Percentiles rank a stretch among this genome's conserved stretches.
Evolutionary conservation across 2,888 invertebrate genomes (phyloP).

Genomic region (Cremastinae sp.): DNA sequence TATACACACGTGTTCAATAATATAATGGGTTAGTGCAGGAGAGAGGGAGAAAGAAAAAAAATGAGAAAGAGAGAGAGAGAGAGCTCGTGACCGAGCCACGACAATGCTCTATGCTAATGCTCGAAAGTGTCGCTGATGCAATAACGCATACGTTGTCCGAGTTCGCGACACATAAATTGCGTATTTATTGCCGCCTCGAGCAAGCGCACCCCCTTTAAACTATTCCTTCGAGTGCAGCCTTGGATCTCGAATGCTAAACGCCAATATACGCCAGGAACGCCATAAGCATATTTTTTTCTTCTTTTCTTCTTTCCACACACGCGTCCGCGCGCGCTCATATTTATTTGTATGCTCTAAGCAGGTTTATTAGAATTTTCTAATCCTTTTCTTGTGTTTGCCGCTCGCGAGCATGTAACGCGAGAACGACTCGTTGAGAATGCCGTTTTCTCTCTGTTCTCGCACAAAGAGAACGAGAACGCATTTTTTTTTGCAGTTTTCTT

Average conservation of each 20-base stretch:
- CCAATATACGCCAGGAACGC: constrained; percentile 15
- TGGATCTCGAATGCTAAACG: constrained; percentile 58
- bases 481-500: no score
- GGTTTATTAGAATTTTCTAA: no score
- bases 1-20: not conserved
- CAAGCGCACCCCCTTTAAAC: constrained; percentile 52
- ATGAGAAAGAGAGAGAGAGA: no score
- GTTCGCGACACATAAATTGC: constrained; percentile 70
- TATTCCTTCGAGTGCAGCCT: constrained; percentile 56
- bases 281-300: no score
- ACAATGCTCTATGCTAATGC: constrained; percentile 72
- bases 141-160: constrained; percentile 63
- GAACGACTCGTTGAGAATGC: constrained; percentile 56
- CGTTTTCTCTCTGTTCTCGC: constrained; percentile 1
- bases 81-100: constrained; percentile 52
- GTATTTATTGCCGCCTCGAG: constrained; percentile 68
- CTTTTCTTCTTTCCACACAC: no score
- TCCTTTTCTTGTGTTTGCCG: not conserved
- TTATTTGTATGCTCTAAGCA: not conserved
- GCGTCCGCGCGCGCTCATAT: not conserved
- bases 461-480: not conserved
- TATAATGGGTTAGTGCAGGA: not conserved
- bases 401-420: constrained; percentile 2
- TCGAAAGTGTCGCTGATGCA: constrained; percentile 73
- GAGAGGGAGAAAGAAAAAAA: not conserved